Evolutionary conservation across 2,113 vertebrate genomes (phyloP), one percentile per base, ranked within the genome.

Genomic region (Paramormyrops kingsleyae): DNA sequence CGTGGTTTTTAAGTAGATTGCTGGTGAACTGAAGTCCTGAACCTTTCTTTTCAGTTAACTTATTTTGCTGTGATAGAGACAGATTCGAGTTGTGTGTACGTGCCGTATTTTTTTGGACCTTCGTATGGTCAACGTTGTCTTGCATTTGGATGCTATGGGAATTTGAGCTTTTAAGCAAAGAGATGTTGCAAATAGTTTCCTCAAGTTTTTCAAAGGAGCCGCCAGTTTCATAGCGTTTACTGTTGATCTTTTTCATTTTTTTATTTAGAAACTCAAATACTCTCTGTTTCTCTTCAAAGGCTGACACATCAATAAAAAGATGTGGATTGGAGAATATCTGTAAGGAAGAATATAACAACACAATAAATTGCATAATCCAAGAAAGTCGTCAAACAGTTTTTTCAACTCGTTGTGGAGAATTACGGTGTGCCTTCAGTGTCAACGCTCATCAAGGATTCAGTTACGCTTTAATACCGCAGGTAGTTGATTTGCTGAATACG

Each of bases 241-340:
- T 83, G 2, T n/a, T 44, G 74, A 39, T 83, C 27, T 88, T 8
- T 4, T 0, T 0, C 0, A 0, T 5, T 49, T 47, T 89, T 6
- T 4, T 0, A 1, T 21, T 5, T 1, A 94, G 80, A 66, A 93
- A 87, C 1, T 31, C 1, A 35, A 0, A 27, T 0, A 93, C 44
- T 7, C 12, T 27, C 4, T 5, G 1, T 8, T 21, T 17, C 6
- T 92, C 89, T 90, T 86, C 52, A 39, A 66, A 92, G 39, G 1
- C 0, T 5, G 4, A 9, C 66, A 83, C 21, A 74, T 91, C 70
- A 46, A 94, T 88, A 87, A 3, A 24, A 47, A 93, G 2, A 0
- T 15, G 84, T n/a, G 95, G 52, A 21, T 92, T 56, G 80, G 88
- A 86, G 88, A 96, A 92, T n/a, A 95, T 89, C 95, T 96, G 91